Base-by-base conservation (phyloP, 2,113 vertebrate genomes). In the Pluvialis apricaria region DNA sequence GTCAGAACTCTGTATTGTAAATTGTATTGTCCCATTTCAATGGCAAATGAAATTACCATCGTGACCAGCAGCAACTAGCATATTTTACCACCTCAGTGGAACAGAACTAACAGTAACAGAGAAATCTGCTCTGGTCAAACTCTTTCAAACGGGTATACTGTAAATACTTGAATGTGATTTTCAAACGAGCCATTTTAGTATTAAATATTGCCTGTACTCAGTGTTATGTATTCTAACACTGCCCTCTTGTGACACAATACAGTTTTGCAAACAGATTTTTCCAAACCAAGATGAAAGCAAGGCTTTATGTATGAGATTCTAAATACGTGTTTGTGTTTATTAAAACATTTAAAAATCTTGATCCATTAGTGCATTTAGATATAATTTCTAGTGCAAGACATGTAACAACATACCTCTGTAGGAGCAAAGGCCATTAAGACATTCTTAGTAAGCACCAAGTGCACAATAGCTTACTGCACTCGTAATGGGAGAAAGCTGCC, bases 241-340 rank as follows among this genome's bases (percentile, higher is more conserved):
- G 96, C 97, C 97, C 97, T 96, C 98, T 93, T 78, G 97, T 97
- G 98, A 85, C 45, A 68, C 1, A 87, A 15, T 3, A 15, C 25
- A 86, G 60, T 76, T 94, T 58, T 94, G 85, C 89, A 92, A 83
- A 21, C n/a, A 86, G 47, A 36, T 44, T 77, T 64, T 64, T 52
- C 28, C 68, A 66, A 77, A 42, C 1, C 15, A 18, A 6, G 1
- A 31, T 3, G 9, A 76, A 82, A 84, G 12, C 8, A 1, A 73
- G 16, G 28, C 24, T 76, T 84, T 72, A 49, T 28, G 32, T 73
- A 20, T 3, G 15, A 89, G 55, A 69, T 52, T 11, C 25, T 52
- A 66, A 82, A 42, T 40, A 64, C 4, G 1, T 19, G 21, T 44
- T 51, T 60, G 11, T 26, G 60, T 45, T 77, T 51, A 81, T 11